Base-by-base conservation (phyloP, 2,113 vertebrate species). In the Tachuris rubrigastra region DNA sequence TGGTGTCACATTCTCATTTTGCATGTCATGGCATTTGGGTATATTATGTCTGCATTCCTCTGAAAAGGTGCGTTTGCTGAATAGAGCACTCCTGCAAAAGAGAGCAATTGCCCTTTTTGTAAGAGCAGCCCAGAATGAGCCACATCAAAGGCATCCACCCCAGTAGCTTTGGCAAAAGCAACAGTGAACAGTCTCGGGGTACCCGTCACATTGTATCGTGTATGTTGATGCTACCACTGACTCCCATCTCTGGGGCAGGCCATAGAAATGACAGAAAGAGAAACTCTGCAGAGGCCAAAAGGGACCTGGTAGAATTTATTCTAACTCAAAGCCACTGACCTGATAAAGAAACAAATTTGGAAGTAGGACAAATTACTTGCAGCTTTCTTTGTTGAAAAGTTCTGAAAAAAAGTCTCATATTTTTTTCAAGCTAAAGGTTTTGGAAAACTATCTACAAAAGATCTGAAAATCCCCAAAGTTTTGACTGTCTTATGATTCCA, bases 71-170 rank as follows among this genome's bases (percentile, higher is more conserved):
- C 12, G 21, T n/a, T n/a, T 49, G 44, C n/a, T 58, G 42, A 11
- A 52, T 53, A 37, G 55, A 69, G 16, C 6, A 28, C 21, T 72
- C 35, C 24, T 42, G 68, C 11, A 55, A 58, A 59, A 83, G 27
- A 21, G 12, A 69, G 9, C 0, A 1, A 49, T 20, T 33, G 2
- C 2, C 9, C 8, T 28, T 55, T 37, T 12, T 55, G 8, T 52
- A 28, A 19, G 21, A 80, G 31, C 23, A 80, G 53, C 11, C 2
- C 2, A 46, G 31, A 22, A 52, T 7, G 8, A 85, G 49, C 7
- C 28, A 39, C 27, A 58, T 37, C 14, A 88, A 82, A 88, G 58
- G 9, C 24, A 49, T 53, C 68, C 31, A 83, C 22, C 73, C 3
- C 8, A 28, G 42, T 14, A 92, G 62, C 5, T 68, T 53, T 72